Percentiles rank a stretch among this genome's conserved stretches.
Evolutionary conservation across 2,113 vertebrate species (phyloP).

Genomic region (Datnioides undecimradiatus): DNA sequence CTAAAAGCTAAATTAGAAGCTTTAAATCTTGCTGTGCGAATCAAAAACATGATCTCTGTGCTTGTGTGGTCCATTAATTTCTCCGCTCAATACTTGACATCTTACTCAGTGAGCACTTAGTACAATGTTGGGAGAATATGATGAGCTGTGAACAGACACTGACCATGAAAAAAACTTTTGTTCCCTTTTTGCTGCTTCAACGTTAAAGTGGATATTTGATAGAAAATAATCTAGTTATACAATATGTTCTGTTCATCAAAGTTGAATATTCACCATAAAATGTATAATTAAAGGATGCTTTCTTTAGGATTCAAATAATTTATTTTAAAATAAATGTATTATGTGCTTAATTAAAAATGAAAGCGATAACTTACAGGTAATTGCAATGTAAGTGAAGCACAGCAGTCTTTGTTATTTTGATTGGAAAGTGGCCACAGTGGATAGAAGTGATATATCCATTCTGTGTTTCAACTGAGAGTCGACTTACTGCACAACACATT

Average conservation of each 20-base stretch:
- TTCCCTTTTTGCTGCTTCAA: background rate
- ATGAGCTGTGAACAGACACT: background rate
- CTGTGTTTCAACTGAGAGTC: too few relatives aligned
- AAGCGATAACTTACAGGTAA: too few relatives aligned
- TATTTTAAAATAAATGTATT: too few relatives aligned
- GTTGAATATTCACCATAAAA: background rate
- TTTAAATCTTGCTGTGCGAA: conserved; percentile 20
- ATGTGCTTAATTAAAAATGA: too few relatives aligned
- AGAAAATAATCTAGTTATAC: background rate
- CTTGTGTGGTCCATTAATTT: conserved; percentile 18
- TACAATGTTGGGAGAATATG: conserved; percentile 3
- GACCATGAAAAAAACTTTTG: background rate
- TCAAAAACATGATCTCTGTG: conserved; percentile 26
- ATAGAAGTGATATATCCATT: too few relatives aligned
- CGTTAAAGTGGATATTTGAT: background rate
- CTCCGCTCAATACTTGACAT: conserved; percentile 19
- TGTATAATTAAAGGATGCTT: background rate
- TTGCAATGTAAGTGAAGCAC: too few relatives aligned
- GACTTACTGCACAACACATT: too few relatives aligned
- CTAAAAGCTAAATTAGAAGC: background rate
- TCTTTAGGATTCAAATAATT: background rate
- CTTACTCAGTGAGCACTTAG: conserved; percentile 3
- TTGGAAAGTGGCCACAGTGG: too few relatives aligned
- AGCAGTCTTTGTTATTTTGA: too few relatives aligned
- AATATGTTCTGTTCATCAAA: background rate